Base-by-base conservation (phyloP, 1,140 invertebrate genomes). In the Euborellia annulipes region DNA sequence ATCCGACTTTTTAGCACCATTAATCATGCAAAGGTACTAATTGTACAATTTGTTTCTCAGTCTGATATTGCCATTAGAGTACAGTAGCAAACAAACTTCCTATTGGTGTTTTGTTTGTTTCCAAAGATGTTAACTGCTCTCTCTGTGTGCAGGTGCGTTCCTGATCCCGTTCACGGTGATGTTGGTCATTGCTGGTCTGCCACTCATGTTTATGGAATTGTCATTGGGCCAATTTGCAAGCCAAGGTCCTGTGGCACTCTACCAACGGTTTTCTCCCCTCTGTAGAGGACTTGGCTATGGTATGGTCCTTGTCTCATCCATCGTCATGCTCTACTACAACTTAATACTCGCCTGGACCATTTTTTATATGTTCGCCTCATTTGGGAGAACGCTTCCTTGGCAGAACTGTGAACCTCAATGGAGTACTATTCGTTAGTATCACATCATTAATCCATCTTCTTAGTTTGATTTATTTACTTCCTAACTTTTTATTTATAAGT, bases 121-220 rank as follows among this genome's bases (percentile, higher is more conserved):
- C n/a, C n/a, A n/a, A n/a, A n/a, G n/a, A n/a, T n/a, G n/a, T n/a
- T n/a, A n/a, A n/a, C n/a, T n/a, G n/a, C n/a, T n/a, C n/a, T n/a
- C n/a, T n/a, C n/a, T n/a, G n/a, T n/a, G n/a, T 68, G 34, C 59
- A 78, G 78, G 82, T 43, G 82, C 81, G 14, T 86, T 86, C 62
- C 69, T 86, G 9, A 84, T 86, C 55, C 82, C 83, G 18, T 87
- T 86, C 60, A 81, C 76, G 27, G 65, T 87, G 21, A 90, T 90
- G 85, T 70, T 89, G 23, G 68, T 86, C 48, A 79, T 86, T 53
- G 82, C 82, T 17, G 86, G 86, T 11, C 63, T 89, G 39, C 86
- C 86, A 4, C 66, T 90, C 1, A 89, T 90, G 75, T 89, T 87
- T 56, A 87, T 90, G 81, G 86, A 90, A 55, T 59, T 83, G 8